Percentiles rank a stretch among this genome's conserved stretches.
These are phyloP conservation scores for Brachyalestes nurse DNA, from an alignment of 2,797 vertebrate species.

Conservation along the genomic window DNA sequence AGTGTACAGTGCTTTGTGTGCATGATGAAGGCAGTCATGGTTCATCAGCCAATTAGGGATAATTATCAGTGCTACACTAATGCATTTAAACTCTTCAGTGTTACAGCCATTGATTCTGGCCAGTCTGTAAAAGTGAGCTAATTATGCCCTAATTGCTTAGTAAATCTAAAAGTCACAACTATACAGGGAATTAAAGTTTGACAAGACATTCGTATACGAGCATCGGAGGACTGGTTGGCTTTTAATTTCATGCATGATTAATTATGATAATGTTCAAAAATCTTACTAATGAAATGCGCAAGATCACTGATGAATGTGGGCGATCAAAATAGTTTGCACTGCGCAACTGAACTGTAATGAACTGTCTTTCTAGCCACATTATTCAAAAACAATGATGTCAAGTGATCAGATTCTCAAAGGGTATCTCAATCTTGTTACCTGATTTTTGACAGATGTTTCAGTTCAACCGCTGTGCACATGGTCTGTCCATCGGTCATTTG, in stretches of 20 bases:
- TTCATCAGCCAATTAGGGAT: conserved; percentile 44
- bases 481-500: conserved; percentile 98
- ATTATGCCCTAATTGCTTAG: conserved; percentile 26
- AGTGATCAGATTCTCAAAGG: background rate
- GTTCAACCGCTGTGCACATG: conserved; percentile 90
- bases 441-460: conserved; percentile 91
- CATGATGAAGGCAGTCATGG: conserved; percentile 11
- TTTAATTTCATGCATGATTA: conserved; percentile 30
- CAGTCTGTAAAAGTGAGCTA: conserved; percentile 26
- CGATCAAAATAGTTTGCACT: background rate
- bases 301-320: background rate
- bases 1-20: conserved; percentile 9
- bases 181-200: conserved; percentile 5
- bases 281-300: conserved; percentile 4
- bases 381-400: too few species aligned
- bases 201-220: conserved; percentile 3
- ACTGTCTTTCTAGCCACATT: background rate
- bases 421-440: conserved; percentile 76
- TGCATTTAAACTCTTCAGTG: background rate
- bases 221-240: conserved; percentile 2
- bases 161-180: conserved; percentile 15
- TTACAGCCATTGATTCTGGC: background rate
- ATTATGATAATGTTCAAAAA: conserved; percentile 17
- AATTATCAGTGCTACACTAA: conserved; percentile 34
- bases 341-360: background rate